Evolutionary conservation across 2,113 vertebrate species (phyloP).

Genomic region (Pseudorhombus dupliciocellatus): DNA sequence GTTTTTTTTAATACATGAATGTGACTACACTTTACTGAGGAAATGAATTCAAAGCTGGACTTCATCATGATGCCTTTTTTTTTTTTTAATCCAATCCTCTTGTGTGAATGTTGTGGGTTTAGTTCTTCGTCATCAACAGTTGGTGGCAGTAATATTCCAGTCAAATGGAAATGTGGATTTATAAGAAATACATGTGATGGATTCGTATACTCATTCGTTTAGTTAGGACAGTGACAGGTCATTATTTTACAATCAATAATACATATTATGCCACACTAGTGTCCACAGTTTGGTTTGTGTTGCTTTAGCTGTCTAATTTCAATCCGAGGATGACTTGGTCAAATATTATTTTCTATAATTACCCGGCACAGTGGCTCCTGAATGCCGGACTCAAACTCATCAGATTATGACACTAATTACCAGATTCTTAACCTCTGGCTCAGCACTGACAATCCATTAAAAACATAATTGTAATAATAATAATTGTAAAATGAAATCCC

Average conservation of each 20-base stretch:
- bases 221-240: too few relatives aligned
- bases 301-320: background rate
- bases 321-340: constrained; percentile 11
- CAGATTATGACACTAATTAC: constrained; percentile 7
- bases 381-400: constrained; percentile 8
- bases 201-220: too few relatives aligned
- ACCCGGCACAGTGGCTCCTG: constrained; percentile 23
- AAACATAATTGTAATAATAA: constrained; percentile 14
- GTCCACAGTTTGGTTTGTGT: background rate
- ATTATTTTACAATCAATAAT: too few relatives aligned
- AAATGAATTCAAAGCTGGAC: too few relatives aligned
- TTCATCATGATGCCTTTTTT: background rate
- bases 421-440: constrained; percentile 22
- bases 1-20: too few relatives aligned
- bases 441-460: constrained; percentile 11
- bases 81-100: background rate
- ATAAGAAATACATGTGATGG: too few relatives aligned
- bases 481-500: constrained; percentile 23
- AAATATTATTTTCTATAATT: constrained; percentile 39
- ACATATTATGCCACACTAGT: too few relatives aligned
- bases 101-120: background rate
- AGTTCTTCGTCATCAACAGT: background rate
- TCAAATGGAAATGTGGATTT: background rate
- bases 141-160: background rate
- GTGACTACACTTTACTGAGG: background rate